Conservation (phyloP, 2,888 invertebrate species). For the Drosophila borborema region DNA sequence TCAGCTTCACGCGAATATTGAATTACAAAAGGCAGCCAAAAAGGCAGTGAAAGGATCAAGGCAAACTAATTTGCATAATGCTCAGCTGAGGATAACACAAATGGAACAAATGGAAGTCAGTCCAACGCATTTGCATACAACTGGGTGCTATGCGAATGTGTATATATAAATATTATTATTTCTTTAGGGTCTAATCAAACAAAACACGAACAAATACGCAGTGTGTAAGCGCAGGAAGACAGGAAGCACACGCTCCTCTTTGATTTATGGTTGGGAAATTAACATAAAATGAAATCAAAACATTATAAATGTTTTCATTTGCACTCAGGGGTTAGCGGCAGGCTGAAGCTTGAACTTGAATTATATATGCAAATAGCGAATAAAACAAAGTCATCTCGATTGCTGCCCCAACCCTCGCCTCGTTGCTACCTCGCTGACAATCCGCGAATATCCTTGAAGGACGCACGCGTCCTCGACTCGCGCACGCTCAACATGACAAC, state of each 20-base stretch:
- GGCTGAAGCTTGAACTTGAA: slow-evolving; percentile 24
- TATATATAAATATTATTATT: not conserved
- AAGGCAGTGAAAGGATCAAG: slow-evolving; percentile 48
- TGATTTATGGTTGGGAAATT: slow-evolving; percentile 81
- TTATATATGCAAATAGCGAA: slow-evolving; percentile 69
- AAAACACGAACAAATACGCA: slow-evolving; percentile 52
- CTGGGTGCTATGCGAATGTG: slow-evolving; percentile 9
- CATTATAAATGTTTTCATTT: slow-evolving; percentile 80
- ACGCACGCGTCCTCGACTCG: slow-evolving; percentile 60
- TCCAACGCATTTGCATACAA: slow-evolving; percentile 51
- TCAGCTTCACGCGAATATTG: slow-evolving; percentile 78
- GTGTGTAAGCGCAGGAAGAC: slow-evolving; percentile 60
- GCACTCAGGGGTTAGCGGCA: slow-evolving; percentile 24
- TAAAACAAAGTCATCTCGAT: slow-evolving; percentile 73
- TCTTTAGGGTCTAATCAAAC: slow-evolving; percentile 62
- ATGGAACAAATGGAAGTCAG: slow-evolving; percentile 54
- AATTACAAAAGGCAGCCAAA: slow-evolving; percentile 62
- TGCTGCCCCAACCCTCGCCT: not conserved
- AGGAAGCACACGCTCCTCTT: slow-evolving; percentile 83
- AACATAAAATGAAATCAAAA: slow-evolving; percentile 83
- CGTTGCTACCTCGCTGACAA: slow-evolving; percentile 6
- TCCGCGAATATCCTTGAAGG: slow-evolving; percentile 76
- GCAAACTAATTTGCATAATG: slow-evolving; percentile 74
- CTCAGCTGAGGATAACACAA: slow-evolving; percentile 58
- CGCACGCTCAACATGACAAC: slow-evolving; percentile 50